Conservation (phyloP, 2,113 vertebrate genomes). For the Casuarius casuarius region DNA sequence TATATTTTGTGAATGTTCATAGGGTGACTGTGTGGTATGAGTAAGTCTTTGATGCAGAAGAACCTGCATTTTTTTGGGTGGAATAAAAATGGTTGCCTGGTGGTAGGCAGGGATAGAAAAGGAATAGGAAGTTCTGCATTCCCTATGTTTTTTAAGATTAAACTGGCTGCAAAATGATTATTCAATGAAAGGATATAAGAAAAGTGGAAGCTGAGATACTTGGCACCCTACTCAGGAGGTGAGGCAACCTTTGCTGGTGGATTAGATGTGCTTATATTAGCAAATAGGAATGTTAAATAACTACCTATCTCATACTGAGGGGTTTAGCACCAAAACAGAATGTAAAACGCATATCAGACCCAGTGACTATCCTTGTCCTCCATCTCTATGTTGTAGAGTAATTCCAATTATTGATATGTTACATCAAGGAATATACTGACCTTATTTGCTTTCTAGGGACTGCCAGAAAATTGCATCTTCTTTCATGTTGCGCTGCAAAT, state of each 20-base stretch:
- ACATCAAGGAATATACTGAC: not conserved
- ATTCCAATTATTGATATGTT: not conserved
- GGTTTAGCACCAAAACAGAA: not conserved
- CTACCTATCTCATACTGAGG: not conserved
- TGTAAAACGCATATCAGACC: not conserved
- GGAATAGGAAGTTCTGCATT: not conserved
- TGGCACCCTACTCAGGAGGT: not conserved
- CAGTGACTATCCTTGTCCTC: not conserved
- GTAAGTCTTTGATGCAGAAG: not conserved
- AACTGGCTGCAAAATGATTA: not conserved
- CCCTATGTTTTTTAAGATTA: not conserved
- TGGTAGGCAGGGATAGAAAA: not conserved
- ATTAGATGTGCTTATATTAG: not conserved
- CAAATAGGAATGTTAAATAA: not conserved
- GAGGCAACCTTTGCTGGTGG: not conserved
- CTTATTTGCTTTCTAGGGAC: not conserved
- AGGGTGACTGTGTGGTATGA: not conserved
- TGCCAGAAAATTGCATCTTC: not conserved
- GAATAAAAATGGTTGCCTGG: not conserved
- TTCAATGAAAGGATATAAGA: not conserved
- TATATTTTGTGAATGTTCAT: not conserved
- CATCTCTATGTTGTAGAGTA: not conserved
- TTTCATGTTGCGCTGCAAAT: not conserved
- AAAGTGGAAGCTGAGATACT: not conserved
- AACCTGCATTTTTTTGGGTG: not conserved